Evolutionary conservation across 2,113 vertebrate species (phyloP).

Genomic region (Sinocyclocheilus maitianheensis): DNA sequence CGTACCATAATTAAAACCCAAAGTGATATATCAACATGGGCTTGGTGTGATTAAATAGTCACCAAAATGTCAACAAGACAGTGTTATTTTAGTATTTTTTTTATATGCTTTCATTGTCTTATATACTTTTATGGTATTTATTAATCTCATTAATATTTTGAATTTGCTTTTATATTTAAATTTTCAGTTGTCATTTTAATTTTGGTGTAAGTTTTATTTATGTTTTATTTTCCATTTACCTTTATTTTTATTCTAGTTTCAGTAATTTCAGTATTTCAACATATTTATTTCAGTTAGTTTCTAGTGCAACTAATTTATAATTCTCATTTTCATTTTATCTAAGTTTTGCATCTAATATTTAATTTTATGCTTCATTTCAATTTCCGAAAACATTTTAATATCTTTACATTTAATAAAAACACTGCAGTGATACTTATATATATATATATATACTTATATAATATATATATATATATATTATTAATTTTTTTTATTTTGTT

Average conservation of each 20-base stretch:
- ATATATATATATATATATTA: too few relatives aligned
- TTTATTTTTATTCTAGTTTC: background rate
- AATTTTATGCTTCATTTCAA: too few relatives aligned
- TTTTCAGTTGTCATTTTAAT: background rate
- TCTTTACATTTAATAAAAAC: too few relatives aligned
- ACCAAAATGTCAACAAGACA: background rate
- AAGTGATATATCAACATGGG: background rate
- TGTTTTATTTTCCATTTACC: background rate
- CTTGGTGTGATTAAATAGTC: background rate
- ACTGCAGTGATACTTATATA: too few relatives aligned
- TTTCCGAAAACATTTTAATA: too few relatives aligned
- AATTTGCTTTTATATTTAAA: background rate
- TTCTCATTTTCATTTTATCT: background rate
- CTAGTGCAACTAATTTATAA: background rate
- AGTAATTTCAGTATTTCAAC: background rate
- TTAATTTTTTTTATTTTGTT: background rate
- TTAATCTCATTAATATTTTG: background rate
- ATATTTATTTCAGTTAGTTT: background rate
- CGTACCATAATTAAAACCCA: background rate
- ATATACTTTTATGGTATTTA: background rate
- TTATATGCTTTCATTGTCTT: background rate
- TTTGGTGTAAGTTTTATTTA: background rate
- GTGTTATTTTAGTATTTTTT: background rate
- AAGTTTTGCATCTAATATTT: too few relatives aligned
- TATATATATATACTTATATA: too few relatives aligned